These are phyloP conservation scores for Musca vetustissima DNA, from an alignment of 1,140 invertebrate genomes.

Conservation along the genomic window DNA sequence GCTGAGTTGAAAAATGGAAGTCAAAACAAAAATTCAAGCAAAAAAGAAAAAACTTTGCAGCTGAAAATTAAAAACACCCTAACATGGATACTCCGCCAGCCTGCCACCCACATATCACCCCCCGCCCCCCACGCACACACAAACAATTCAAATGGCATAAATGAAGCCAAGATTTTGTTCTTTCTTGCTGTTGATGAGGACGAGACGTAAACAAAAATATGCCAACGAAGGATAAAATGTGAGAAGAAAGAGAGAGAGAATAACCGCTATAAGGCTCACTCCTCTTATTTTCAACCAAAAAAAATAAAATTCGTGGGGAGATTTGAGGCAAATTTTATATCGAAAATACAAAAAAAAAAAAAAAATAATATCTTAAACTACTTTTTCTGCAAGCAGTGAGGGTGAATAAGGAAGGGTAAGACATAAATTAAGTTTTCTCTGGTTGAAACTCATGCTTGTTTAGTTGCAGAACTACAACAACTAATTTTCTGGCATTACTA, in stretches of 20 bases:
- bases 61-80: neutral
- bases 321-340: slow-evolving; percentile 37
- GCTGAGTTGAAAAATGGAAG: slow-evolving; percentile 9
- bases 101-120: neutral
- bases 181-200: too few relatives aligned
- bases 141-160: neutral
- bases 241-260: neutral
- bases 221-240: too few relatives aligned
- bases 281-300: slow-evolving; percentile 26
- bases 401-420: slow-evolving; percentile 25
- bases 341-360: neutral
- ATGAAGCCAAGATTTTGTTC: neutral
- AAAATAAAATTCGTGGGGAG: slow-evolving; percentile 38
- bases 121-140: neutral
- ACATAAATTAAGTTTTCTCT: slow-evolving; percentile 57
- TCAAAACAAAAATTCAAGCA: slow-evolving; percentile 13
- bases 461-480: neutral
- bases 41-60: neutral
- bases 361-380: neutral
- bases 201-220: neutral
- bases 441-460: slow-evolving; percentile 47
- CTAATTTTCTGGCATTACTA: slow-evolving; percentile 1
- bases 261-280: too few relatives aligned
- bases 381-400: neutral
- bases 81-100: neutral